Evolutionary conservation across 2,888 invertebrate species (phyloP).

Genomic region (Pseudococcus viburni): DNA sequence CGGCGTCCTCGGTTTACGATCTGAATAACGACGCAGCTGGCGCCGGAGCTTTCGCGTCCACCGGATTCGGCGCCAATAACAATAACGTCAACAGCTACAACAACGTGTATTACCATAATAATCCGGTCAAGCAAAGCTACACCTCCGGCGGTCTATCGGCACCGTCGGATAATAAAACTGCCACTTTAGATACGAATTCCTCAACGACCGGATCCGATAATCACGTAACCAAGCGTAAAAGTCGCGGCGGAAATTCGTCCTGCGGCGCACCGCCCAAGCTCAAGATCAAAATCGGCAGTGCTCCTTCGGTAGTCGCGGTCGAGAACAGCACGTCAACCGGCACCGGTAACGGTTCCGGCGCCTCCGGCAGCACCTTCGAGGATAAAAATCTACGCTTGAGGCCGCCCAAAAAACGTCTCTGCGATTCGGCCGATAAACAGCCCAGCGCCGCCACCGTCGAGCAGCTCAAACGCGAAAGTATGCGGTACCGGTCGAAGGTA

Average conservation of each 20-base stretch:
- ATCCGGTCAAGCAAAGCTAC: not conserved
- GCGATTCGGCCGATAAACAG: conserved; percentile 70
- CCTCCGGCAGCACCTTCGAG: conserved; percentile 71
- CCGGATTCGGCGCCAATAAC: conserved; percentile 67
- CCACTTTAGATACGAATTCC: not conserved
- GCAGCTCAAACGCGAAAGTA: conserved; percentile 86
- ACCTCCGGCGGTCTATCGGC: not conserved
- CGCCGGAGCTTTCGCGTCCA: conserved; percentile 70
- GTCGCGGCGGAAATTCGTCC: conserved; percentile 68
- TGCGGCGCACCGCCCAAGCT: conserved; percentile 77
- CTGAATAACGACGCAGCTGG: conserved; percentile 70
- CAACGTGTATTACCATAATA: conserved; percentile 46
- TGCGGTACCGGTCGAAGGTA: conserved; percentile 87
- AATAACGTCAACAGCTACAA: conserved; percentile 21
- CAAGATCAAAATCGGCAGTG: conserved; percentile 81
- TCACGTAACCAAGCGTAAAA: conserved; percentile 57
- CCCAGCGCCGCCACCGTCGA: conserved; percentile 79
- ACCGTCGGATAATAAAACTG: conserved; percentile 14
- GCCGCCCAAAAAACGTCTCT: conserved; percentile 87
- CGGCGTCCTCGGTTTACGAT: not conserved
- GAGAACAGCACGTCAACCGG: conserved; percentile 63
- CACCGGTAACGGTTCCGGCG: conserved; percentile 60
- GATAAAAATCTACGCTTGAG: conserved; percentile 73
- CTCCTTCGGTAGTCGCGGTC: conserved; percentile 64
- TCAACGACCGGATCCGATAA: not conserved